Base-by-base conservation (phyloP, 2,113 vertebrate species). In the Lepidothrix coronata region DNA sequence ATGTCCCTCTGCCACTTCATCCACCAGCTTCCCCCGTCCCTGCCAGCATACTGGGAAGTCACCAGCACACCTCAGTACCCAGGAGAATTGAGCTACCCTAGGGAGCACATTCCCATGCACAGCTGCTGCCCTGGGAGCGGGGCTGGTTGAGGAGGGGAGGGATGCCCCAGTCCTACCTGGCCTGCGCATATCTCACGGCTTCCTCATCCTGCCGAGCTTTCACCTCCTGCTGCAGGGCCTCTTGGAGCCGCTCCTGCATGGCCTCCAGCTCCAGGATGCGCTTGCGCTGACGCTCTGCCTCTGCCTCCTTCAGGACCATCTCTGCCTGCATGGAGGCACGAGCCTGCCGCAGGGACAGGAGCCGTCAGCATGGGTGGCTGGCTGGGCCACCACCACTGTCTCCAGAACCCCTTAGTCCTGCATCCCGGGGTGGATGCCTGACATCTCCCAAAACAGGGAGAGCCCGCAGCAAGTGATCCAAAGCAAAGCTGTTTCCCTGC, bases 271-370 rank as follows among this genome's bases (percentile, higher is more conserved):
- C 99, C 75, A 85, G 52, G 84, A 99, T 99, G 96, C 99, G 98
- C 96, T 98, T 98, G 93, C 97, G 98, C 95, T 99, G 99, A 37
- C 97, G 97, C 93, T 99, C 98, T 1, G 99, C 98, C 94, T 99
- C 99, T 8, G 98, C 98, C 94, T 99, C 98, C 89, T 99, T 99
- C 94, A 99, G 96, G 46, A 98, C 98, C 98, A 99, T 99, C 97
- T 99, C 99, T 6, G 98, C 99, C 96, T 99, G 98, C 99, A 99
- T 99, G 88, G 98, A 99, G 82, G 99, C 99, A 5, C 99, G 98
- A 8, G 99, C 99, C 99, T 99, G 93, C 2, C 11, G 37, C 1
- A 0, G 14, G 27, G 43, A 93, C 48, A 65, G 75, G 27, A 63
- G 46, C 9, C 8, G 2, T 93, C 81, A 84, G 39, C 4, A 6